A percentile compares a stretch with the other conserved stretches of the same genome.
Conservation (phyloP, 2,888 invertebrate species). For the Portevinia maculata region DNA sequence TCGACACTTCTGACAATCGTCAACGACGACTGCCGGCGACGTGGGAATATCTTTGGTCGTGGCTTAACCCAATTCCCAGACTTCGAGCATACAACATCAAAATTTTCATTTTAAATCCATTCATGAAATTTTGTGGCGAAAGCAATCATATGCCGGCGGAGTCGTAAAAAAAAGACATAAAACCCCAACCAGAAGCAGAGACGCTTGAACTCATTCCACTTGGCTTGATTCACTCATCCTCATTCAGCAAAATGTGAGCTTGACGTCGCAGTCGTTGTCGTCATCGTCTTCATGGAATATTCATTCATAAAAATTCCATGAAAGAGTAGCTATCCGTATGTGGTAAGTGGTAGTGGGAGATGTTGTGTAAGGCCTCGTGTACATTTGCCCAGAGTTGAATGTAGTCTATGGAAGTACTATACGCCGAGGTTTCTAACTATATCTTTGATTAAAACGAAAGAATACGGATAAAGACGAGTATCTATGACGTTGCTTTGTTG, state of each 20-base stretch:
- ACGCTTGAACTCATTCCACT: conserved; percentile 64
- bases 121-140: conserved; percentile 63
- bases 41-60: conserved; percentile 7
- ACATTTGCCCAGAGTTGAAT: conserved; percentile 8
- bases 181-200: conserved; percentile 42
- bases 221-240: conserved; percentile 33
- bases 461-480: conserved; percentile 35
- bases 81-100: neutral
- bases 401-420: conserved; percentile 12
- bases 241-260: conserved; percentile 51
- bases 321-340: conserved; percentile 8
- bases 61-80: conserved; percentile 50
- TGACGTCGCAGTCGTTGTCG: neutral
- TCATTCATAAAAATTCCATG: conserved; percentile 61
- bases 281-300: conserved; percentile 17
- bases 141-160: conserved; percentile 21
- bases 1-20: neutral
- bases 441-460: conserved; percentile 44
- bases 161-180: conserved; percentile 1
- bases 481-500: conserved; percentile 23
- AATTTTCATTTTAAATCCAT: conserved; percentile 50
- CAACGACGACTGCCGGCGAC: neutral
- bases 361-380: conserved; percentile 25
- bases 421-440: conserved; percentile 11
- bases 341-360: neutral